Conservation (phyloP, 2,888 invertebrate species). For the Carcina quercana region DNA sequence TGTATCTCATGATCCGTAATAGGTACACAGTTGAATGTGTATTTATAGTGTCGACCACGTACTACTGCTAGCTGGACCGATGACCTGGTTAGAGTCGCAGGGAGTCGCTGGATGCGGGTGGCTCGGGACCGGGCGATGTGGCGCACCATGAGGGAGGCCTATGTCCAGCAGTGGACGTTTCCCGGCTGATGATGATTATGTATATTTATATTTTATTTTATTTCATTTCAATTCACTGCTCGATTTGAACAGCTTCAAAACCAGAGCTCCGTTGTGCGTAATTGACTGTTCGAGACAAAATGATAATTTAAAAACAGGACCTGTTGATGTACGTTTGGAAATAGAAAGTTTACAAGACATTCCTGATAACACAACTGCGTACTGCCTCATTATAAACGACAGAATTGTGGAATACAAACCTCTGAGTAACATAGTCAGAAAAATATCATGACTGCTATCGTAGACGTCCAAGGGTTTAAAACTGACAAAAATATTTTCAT, state of each 20-base stretch:
- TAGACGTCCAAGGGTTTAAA: constrained; percentile 14
- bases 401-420: constrained; percentile 6
- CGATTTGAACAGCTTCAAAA: constrained; percentile 3
- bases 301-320: constrained; percentile 7
- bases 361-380: constrained; percentile 4
- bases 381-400: constrained; percentile 8
- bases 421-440: constrained; percentile 1
- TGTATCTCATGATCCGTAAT: too few species aligned
- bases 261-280: constrained; percentile 2
- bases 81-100: too few species aligned
- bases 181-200: too few species aligned
- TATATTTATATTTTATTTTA: too few species aligned
- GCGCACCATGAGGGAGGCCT: too few species aligned
- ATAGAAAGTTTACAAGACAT: constrained; percentile 7
- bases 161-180: too few species aligned
- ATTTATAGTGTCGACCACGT: too few species aligned
- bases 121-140: too few species aligned
- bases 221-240: constrained; percentile 4
- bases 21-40: too few species aligned
- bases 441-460: constrained; percentile 6
- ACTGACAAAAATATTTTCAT: constrained; percentile 1
- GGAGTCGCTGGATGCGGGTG: too few species aligned
- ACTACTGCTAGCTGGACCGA: too few species aligned
- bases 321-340: constrained; percentile 9
- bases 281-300: constrained; percentile 9